Conservation (phyloP, 1,140 invertebrate genomes). For the Bombus picipes region DNA sequence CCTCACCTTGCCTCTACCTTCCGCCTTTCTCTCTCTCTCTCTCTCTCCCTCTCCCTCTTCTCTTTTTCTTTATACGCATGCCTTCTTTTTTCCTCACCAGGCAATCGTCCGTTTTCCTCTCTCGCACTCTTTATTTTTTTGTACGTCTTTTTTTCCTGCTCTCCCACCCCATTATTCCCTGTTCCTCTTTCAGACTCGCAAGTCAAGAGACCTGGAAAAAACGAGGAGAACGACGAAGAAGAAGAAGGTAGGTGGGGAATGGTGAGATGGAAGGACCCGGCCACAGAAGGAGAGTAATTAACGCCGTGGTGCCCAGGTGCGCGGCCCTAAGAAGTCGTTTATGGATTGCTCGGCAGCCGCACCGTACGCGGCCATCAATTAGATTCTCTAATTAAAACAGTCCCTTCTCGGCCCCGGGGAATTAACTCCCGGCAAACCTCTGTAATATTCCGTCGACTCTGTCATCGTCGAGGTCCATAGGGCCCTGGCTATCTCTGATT, state of each 20-base stretch:
- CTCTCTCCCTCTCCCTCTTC: slow-evolving; percentile 41
- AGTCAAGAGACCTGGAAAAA: slow-evolving; percentile 52
- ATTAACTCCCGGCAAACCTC: slow-evolving; percentile 57
- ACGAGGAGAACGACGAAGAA: background rate
- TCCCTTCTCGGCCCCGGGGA: slow-evolving; percentile 52
- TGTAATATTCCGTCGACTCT: slow-evolving; percentile 58
- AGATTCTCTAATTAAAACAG: slow-evolving; percentile 75
- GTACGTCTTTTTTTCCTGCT: background rate
- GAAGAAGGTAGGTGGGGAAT: background rate
- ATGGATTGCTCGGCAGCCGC: slow-evolving; percentile 65
- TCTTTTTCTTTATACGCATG: slow-evolving; percentile 56
- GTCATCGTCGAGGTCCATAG: slow-evolving; percentile 50
- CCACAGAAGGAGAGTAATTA: slow-evolving; percentile 75
- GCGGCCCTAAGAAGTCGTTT: slow-evolving; percentile 72
- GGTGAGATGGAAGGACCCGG: slow-evolving; percentile 57
- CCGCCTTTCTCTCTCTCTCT: slow-evolving; percentile 45
- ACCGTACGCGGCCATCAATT: slow-evolving; percentile 69
- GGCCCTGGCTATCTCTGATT: background rate
- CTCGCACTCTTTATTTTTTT: background rate
- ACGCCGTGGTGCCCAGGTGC: slow-evolving; percentile 70
- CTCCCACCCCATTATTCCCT: slow-evolving; percentile 6
- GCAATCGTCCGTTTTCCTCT: slow-evolving; percentile 14
- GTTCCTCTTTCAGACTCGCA: slow-evolving; percentile 14
- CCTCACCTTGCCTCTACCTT: slow-evolving; percentile 60
- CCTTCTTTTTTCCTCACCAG: background rate